Percentiles rank a stretch among this genome's conserved stretches.
Evolutionary conservation across 2,797 vertebrate species (phyloP).

Genomic region (Acrossocheilus wenchowensis): DNA sequence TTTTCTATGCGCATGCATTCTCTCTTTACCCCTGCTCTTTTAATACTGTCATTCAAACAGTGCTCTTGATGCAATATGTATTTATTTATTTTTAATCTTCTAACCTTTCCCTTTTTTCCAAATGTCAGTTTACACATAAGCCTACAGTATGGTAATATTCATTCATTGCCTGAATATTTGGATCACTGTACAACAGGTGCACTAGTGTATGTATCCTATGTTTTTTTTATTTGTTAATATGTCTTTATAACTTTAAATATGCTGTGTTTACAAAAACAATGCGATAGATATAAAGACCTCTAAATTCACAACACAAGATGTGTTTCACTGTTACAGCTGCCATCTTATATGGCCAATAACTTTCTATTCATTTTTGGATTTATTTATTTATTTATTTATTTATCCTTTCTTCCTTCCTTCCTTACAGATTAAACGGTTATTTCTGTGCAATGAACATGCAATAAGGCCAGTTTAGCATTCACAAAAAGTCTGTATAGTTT

Average conservation of each 20-base stretch:
- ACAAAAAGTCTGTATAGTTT: neutral
- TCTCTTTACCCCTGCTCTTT: neutral
- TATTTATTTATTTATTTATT: neutral
- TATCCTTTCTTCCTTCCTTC: neutral
- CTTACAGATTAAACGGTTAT: neutral
- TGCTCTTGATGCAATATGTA: neutral
- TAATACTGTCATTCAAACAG: neutral
- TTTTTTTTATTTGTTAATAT: neutral
- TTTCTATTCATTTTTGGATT: neutral
- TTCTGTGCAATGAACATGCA: neutral
- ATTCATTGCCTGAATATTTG: neutral
- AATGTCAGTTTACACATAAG: constrained; percentile 22
- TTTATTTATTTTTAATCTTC: neutral
- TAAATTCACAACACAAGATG: neutral
- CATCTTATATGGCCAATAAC: neutral
- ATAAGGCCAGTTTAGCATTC: neutral
- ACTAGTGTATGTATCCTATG: neutral
- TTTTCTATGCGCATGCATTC: neutral
- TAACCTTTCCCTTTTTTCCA: neutral
- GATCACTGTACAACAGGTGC: constrained; percentile 22
- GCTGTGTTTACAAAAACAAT: neutral
- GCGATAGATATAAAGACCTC: neutral
- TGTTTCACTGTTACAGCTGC: neutral
- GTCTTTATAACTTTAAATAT: neutral
- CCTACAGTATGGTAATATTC: neutral